Evolutionary conservation across 1,140 invertebrate species (phyloP), one percentile per base, ranked within the genome.

Genomic region (Phenacoccus solenopsis): DNA sequence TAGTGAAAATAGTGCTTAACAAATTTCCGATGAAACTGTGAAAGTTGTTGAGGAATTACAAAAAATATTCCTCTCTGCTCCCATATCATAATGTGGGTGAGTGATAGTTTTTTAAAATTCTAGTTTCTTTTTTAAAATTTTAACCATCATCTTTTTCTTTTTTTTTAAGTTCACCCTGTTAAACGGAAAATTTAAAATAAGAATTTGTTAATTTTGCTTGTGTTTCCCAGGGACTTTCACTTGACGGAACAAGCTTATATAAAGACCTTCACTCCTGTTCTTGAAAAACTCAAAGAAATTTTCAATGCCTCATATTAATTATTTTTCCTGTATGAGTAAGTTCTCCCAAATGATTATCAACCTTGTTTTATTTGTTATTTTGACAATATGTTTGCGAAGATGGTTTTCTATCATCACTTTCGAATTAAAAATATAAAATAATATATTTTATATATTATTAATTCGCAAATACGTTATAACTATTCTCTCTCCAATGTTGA

Each of bases 21-120:
- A 94, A 81, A 85, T 94, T 25, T 83, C 85, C 71, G 89, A 88
- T 76, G 92, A 91, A 5, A 88, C 95, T 71, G 74, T 88, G 73
- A 87, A 87, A 78, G 88, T 94, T 74, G 85, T 91, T 28, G 79
- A 84, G 72, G 83, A 81, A 72, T 87, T 94, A 72, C 82, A 83
- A 71, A 84, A 87, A 73, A 90, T 88, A 77, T 87, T 91, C 75
- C 88, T 89, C 38, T 84, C 86, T 77, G 85, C 86, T 71, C n/a
- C n/a, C 88, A 91, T 74, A 86, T 94, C 75, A 84, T 94, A 72
- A 80, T 94, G 74, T 84, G 91, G 79, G 92, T 94, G 84, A 87
- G 85, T 84, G 56, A 56, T 67, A n/a, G n/a, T n/a, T n/a, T n/a
- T n/a, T n/a, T 4, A 28, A 71, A 67, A 24, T 71, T 4, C 38